Evolutionary conservation across 1,140 invertebrate genomes (phyloP), one percentile per base, ranked within the genome.

Genomic region (Calephelis nemesis): DNA sequence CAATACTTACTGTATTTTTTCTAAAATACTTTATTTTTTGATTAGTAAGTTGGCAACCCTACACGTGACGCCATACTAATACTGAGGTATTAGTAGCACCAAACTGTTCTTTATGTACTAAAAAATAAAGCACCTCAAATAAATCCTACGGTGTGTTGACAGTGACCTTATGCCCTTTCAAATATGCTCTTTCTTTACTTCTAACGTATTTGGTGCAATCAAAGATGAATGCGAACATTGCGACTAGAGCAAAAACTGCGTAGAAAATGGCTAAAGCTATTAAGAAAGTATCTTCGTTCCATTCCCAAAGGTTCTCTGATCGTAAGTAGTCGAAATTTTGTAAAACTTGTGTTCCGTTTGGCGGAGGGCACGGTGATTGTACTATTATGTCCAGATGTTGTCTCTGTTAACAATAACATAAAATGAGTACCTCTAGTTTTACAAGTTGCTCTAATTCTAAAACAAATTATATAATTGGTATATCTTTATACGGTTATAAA

Each of bases 301-400:
- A 82, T 30, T 92, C 82, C 90, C 90, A 94, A 64, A 90, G 85
- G 76, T 84, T 83, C 67, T 88, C 84, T 48, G 74, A 83, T 12
- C 78, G 84, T 42, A 93, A 78, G 73, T 93, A 93, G 52, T 92
- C 93, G 78, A 87, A 94, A 81, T 94, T 94, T 40, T 90, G 84
- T 47, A 97, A 87, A 12, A 96, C 94, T 79, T 96, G 93, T 5
- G 94, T 94, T n/a, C 96, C 96, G 77, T 96, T 96, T 0, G 95
- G 95, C 5, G 94, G 93, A 11, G 96, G 95, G 81, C 96, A 97
- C 4, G 95, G 93, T 15, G 95, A 94, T 81, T 96, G 95, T 19
- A 97, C 95, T 75, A 97, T 97, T 48, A 97, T 97, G 78, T 97
- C 96, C 83, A 96, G 95, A 71, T 95, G 94, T 77, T 96, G 96